These are phyloP conservation scores for roundworm (Caenorhabditis elegans) DNA, from an alignment of 1,140 invertebrate genomes.

Conservation along the genomic window WBcel235 BX284606.5:2705001-2705500, in stretches of 20 bases:
- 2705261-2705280: background rate
- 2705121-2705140: too few relatives aligned
- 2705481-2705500: background rate
- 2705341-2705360: background rate
- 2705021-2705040: constrained; percentile 25
- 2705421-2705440: constrained; percentile 11
- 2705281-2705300: constrained; percentile 20
- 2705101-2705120: too few relatives aligned
- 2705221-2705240: constrained; percentile 26
- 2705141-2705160: constrained; percentile 18
- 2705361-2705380: background rate
- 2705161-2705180: constrained; percentile 22
- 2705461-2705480: background rate
- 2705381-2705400: constrained; percentile 26
- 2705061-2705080: background rate
- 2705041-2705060: constrained; percentile 10
- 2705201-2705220: constrained; percentile 15
- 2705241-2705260: background rate
- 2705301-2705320: constrained; percentile 5
- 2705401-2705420: background rate
- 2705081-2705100: background rate
- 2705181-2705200: constrained; percentile 16
- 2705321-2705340: background rate
- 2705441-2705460: constrained; percentile 17
- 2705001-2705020: background rate